These are phyloP conservation scores for Porites lutea DNA, from an alignment of 64 coral and sea anemone genomes.

Conservation along the genomic window DNA sequence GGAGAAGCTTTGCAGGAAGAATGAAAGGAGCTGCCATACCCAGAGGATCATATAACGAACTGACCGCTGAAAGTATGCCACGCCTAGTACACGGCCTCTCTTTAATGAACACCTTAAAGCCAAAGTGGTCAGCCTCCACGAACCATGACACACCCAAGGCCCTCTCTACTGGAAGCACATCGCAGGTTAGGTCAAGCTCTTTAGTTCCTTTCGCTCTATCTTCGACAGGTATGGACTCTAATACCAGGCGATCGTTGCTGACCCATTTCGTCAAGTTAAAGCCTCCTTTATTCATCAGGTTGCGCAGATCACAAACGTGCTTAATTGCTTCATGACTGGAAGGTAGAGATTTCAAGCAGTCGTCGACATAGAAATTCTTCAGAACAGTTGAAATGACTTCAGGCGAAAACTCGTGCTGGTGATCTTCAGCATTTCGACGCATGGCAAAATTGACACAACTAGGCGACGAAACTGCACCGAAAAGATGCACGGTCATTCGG, in stretches of 20 bases:
- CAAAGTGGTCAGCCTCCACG: slow-evolving; percentile 64
- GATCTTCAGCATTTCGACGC: too few species aligned
- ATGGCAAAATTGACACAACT: too few species aligned
- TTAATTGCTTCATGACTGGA: too few species aligned
- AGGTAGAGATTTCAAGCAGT: slow-evolving; percentile 25
- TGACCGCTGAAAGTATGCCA: neutral
- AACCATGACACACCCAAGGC: slow-evolving; percentile 45
- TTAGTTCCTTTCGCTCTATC: slow-evolving; percentile 38
- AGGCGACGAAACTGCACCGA: too few species aligned
- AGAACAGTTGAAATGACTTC: neutral
- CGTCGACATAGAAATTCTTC: slow-evolving; percentile 71
- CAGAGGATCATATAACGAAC: slow-evolving; percentile 12
- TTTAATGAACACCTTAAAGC: slow-evolving; percentile 48
- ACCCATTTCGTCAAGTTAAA: slow-evolving; percentile 47
- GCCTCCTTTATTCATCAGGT: slow-evolving; percentile 12
- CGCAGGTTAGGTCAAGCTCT: slow-evolving; percentile 40
- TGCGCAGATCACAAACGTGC: slow-evolving; percentile 5
- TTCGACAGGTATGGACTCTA: slow-evolving; percentile 23
- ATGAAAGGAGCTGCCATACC: neutral
- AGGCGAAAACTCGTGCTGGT: too few species aligned
- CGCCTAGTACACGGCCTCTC: slow-evolving; percentile 72
- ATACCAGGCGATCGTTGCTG: slow-evolving; percentile 17
- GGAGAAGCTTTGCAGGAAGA: neutral
- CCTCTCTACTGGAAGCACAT: slow-evolving; percentile 51
- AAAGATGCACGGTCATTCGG: neutral